Percentiles rank a stretch among this genome's conserved stretches.
Evolutionary conservation across 2,888 invertebrate species (phyloP).

Genomic region (Doris montereyensis): DNA sequence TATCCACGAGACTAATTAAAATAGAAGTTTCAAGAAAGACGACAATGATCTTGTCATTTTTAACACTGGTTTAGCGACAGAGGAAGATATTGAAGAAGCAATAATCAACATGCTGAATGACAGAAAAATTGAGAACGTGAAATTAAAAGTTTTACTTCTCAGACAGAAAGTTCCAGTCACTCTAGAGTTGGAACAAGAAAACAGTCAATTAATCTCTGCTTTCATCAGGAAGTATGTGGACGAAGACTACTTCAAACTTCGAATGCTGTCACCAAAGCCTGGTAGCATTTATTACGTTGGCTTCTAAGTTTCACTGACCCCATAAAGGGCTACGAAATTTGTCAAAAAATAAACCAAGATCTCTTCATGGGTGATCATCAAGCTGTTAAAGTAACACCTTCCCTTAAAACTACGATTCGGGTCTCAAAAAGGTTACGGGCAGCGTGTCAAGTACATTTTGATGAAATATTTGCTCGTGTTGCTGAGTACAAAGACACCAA

Average conservation of each 20-base stretch:
- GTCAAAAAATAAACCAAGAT: neutral
- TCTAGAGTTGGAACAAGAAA: no score
- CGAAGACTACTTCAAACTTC: neutral
- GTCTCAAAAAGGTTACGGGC: constrained; percentile 44
- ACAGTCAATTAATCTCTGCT: no score
- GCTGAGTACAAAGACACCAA: neutral
- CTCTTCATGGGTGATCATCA: constrained; percentile 29
- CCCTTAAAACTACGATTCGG: constrained; percentile 45
- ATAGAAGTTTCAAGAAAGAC: neutral
- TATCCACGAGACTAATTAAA: neutral
- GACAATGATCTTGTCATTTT: constrained; percentile 31
- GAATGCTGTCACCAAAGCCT: neutral
- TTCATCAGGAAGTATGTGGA: no score
- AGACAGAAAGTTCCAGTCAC: neutral
- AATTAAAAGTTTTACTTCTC: neutral
- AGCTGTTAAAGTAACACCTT: constrained; percentile 43
- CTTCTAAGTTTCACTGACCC: constrained; percentile 34
- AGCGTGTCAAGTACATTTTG: constrained; percentile 43
- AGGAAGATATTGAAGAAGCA: constrained; percentile 11
- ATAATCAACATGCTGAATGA: constrained; percentile 8
- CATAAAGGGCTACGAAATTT: constrained; percentile 35
- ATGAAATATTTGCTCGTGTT: constrained; percentile 34
- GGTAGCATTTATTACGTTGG: neutral
- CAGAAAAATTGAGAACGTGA: neutral
- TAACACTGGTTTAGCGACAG: constrained; percentile 28